Base-by-base conservation (phyloP, 2,888 invertebrate genomes). In the Andrena bucephala region DNA sequence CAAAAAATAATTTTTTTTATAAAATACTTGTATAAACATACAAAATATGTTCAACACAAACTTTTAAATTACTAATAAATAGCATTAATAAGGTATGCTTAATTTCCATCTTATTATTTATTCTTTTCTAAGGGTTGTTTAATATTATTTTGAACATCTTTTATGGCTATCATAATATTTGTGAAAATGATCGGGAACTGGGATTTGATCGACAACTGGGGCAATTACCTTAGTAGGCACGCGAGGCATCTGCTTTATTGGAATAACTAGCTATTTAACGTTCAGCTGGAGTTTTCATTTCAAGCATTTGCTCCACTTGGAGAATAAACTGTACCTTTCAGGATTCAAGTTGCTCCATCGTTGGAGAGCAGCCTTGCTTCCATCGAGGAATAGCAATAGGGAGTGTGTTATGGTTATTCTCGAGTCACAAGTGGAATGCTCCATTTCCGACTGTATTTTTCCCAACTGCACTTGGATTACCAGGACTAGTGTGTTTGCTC, bases 401-500 rank as follows among this genome's bases (percentile, higher is more conserved):
- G 52, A 20, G 20, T 52, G 60, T 77, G 63, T 75, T 75, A 74
- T 67, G 67, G 76, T 62, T 75, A 52, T 31, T 20, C 54, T 33
- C 54, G 68, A 54, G 67, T 75, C 75, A 60, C 59, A 70, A 80
- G 77, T 70, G 77, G 70, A 10, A 50, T 31, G 79, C 66, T 77
- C 70, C 52, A 80, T 70, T 70, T 72, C 62, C 10, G 5, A 42
- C 54, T 72, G 60, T 81, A 81, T 81, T 81, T 81, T 81, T 67
- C 77, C 67, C 67, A 78, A 78, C 78, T 63, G 33, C 78, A 78
- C 80, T 81, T 63, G 78, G 63, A 78, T 80, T 68, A 78, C 78
- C 42, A 57, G 78, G 36, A 62, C 67, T 50, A 71, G 33, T 48
- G 60, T 81, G 80, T 80, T 80, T 71, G 71, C 66, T 77, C 71